Conservation (phyloP, 2,888 invertebrate genomes). For the Gymnocheta viridis region DNA sequence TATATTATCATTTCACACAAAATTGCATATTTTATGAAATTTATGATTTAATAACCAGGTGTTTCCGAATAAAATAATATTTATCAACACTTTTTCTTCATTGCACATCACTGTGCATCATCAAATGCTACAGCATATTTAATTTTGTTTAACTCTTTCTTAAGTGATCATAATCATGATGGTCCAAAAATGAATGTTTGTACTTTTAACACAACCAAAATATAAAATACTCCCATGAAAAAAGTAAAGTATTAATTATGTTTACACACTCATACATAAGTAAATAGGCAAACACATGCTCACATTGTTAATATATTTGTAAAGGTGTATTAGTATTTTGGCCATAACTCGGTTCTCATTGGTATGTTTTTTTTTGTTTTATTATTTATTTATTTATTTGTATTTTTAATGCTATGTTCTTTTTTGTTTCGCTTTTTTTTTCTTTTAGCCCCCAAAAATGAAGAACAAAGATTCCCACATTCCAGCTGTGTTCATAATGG, state of each 20-base stretch:
- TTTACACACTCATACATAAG: constrained; percentile 48
- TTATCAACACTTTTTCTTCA: not conserved
- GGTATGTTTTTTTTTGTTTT: constrained; percentile 32
- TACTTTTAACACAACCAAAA: not conserved
- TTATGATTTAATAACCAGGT: too few species aligned
- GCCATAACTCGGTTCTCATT: constrained; percentile 37
- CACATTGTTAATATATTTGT: constrained; percentile 14
- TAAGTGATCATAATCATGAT: not conserved
- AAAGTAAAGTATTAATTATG: constrained; percentile 57
- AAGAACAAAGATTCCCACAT: constrained; percentile 77
- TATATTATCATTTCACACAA: too few species aligned
- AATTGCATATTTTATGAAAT: too few species aligned
- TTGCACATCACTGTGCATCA: not conserved
- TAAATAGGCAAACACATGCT: constrained; percentile 43
- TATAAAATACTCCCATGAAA: constrained; percentile 50
- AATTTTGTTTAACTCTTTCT: not conserved
- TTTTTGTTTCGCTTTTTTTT: constrained; percentile 11
- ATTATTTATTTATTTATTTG: too few species aligned
- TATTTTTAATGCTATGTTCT: constrained; percentile 33
- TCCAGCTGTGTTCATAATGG: constrained; percentile 80
- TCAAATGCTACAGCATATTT: not conserved
- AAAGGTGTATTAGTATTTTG: constrained; percentile 20
- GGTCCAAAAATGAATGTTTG: not conserved
- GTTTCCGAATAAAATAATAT: too few species aligned
- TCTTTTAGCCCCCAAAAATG: constrained; percentile 27